Evolutionary conservation across 2,888 invertebrate genomes (phyloP), one percentile per base, ranked within the genome.

Genomic region (Diachrysia chrysitis): DNA sequence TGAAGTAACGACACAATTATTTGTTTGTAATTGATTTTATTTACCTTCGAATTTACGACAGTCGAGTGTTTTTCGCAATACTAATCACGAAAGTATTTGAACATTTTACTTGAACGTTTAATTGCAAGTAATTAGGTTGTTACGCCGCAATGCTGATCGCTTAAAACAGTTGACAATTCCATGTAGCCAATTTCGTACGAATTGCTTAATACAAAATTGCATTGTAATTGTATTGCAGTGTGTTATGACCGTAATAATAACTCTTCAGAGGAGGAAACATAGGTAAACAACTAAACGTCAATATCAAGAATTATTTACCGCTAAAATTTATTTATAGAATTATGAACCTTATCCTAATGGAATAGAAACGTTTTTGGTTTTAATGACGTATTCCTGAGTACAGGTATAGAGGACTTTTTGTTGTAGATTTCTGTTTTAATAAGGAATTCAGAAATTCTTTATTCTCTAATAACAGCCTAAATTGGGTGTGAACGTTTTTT

Each of bases 401-500:
- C 86, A 87, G 87, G 87, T 87, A 90, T 84, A 79, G 86, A 85
- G 84, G 76, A 83, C 82, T 81, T 87, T 88, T 87, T 87, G 85
- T 86, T 82, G 85, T 84, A 84, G 89, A 85, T 81, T 78, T 86
- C 86, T 91, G 88, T 92, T 91, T 92, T 91, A 92, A 90, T 91
- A 91, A 87, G 84, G 85, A 90, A 89, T 88, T 90, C 86, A 80
- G 81, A 84, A 81, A 87, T 86, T 84, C 82, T 87, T 86, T 87
- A 87, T 85, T 73, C 82, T 86, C 78, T 85, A 87, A 89, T 90
- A 91, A 89, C 84, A 83, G 81, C 73, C 80, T 72, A 85, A 88
- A 91, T 90, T 87, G 87, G 89, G 92, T 91, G 92, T 88, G 90
- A 93, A 90, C 77, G 82, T 83, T 89, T 92, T 90, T 78, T 76